A percentile compares a stretch with the other conserved stretches of the same genome.
phyloP scores from a whole-genome alignment of 2,797 vertebrate species.

The Antennarius maculatus region DNA sequence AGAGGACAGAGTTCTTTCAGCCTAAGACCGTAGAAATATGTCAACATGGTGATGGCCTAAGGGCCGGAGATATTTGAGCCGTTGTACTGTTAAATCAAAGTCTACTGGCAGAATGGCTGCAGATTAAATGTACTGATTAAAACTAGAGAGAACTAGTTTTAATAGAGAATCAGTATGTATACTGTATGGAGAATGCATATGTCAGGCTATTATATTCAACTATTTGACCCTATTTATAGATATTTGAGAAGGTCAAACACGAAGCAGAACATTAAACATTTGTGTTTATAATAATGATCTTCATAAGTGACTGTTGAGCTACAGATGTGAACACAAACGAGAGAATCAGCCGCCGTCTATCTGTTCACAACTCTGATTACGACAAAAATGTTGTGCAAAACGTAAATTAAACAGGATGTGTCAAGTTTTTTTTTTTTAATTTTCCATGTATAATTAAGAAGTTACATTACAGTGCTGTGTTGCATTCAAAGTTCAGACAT shows the following conservation, averaged over 20 bases:
- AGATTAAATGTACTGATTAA: neutral
- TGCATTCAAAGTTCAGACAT: no score
- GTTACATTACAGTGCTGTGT: no score
- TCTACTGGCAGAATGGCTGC: neutral
- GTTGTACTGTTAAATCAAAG: slow-evolving; percentile 11
- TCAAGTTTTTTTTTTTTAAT: no score
- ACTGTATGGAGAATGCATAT: neutral
- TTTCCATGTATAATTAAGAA: neutral
- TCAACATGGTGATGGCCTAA: slow-evolving; percentile 53
- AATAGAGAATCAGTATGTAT: no score
- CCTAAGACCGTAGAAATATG: slow-evolving; percentile 56
- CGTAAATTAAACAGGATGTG: neutral
- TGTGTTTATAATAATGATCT: neutral
- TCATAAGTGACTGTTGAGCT: no score
- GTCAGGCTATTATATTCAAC: slow-evolving; percentile 2
- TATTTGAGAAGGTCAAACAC: neutral
- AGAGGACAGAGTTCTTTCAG: slow-evolving; percentile 59
- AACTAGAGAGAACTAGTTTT: no score
- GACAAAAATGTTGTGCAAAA: neutral
- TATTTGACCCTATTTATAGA: neutral
- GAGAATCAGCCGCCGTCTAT: neutral
- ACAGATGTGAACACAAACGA: no score
- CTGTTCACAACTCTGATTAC: neutral
- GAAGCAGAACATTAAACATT: neutral
- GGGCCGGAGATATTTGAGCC: slow-evolving; percentile 39